Evolutionary conservation across 2,888 invertebrate species (phyloP).

Genomic region (Andrena hattorfiana): DNA sequence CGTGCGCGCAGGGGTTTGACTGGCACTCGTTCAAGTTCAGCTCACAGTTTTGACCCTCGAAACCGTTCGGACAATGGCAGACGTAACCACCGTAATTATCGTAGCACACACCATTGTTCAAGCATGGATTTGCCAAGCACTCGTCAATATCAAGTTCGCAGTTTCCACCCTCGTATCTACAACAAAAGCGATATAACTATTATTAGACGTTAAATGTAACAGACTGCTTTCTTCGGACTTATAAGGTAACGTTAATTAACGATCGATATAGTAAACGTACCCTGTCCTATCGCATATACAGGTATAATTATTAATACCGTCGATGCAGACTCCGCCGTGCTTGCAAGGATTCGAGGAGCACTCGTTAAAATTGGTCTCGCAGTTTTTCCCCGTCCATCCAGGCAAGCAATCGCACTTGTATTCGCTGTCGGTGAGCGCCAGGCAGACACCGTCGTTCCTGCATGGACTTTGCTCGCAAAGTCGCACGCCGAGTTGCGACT

Average conservation of each 20-base stretch:
- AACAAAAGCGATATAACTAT: background rate
- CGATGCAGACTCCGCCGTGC: constrained; percentile 90
- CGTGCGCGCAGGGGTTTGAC: constrained; percentile 88
- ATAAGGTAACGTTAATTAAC: too few relatives aligned
- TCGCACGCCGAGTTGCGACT: constrained; percentile 89
- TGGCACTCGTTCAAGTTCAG: constrained; percentile 87
- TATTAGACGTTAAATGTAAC: too few relatives aligned
- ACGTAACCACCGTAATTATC: constrained; percentile 93
- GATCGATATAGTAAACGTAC: constrained; percentile 75
- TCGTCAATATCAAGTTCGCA: constrained; percentile 94
- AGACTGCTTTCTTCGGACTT: too few relatives aligned
- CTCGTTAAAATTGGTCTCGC: constrained; percentile 92
- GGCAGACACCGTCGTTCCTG: constrained; percentile 92
- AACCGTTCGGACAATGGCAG: constrained; percentile 93
- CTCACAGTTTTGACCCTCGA: constrained; percentile 92
- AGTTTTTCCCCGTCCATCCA: constrained; percentile 89
- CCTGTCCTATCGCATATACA: constrained; percentile 92
- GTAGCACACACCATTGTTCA: constrained; percentile 92
- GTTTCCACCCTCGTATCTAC: constrained; percentile 90
- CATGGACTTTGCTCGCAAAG: constrained; percentile 92
- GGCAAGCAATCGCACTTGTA: constrained; percentile 84
- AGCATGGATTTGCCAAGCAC: constrained; percentile 90
- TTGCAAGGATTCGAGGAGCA: constrained; percentile 90
- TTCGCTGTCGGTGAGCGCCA: constrained; percentile 87
- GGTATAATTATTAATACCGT: constrained; percentile 90